Evolutionary conservation across 1,140 invertebrate species (phyloP).

Genomic region (Pseudomyrmex gracilis): DNA sequence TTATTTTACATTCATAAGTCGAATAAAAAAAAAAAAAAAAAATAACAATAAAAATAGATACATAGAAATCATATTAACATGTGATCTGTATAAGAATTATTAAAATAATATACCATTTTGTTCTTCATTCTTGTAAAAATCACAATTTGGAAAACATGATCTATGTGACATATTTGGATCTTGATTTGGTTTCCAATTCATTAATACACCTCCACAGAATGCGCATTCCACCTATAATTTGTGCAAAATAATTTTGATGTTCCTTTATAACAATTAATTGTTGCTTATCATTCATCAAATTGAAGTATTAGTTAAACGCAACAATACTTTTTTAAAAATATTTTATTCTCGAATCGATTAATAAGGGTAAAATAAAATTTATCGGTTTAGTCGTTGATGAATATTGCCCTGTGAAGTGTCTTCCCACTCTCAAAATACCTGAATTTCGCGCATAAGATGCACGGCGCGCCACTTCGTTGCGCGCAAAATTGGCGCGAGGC

Average conservation of each 20-base stretch:
- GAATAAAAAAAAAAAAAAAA: too few relatives aligned
- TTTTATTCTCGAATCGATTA: too few relatives aligned
- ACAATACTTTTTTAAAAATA: too few relatives aligned
- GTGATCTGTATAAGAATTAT: not conserved
- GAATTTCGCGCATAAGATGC: too few relatives aligned
- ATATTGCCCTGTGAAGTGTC: too few relatives aligned
- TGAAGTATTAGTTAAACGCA: too few relatives aligned
- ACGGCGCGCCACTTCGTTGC: too few relatives aligned
- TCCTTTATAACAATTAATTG: not conserved
- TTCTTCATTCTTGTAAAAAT: conserved; percentile 84
- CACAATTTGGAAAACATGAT: conserved; percentile 90
- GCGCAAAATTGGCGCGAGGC: too few relatives aligned
- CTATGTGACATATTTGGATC: conserved; percentile 92
- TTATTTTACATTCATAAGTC: not conserved
- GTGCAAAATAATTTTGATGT: conserved; percentile 43
- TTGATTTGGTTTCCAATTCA: conserved; percentile 90
- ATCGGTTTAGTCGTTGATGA: too few relatives aligned
- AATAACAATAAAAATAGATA: not conserved
- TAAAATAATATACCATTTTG: conserved; percentile 74
- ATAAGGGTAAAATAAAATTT: too few relatives aligned
- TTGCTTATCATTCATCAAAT: not conserved
- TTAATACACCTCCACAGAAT: conserved; percentile 91
- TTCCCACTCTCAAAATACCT: too few relatives aligned
- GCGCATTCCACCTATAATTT: conserved; percentile 90
- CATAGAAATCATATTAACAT: not conserved